Base-by-base conservation (phyloP, 2,888 invertebrate species). In the Salpingus planirostris region DNA sequence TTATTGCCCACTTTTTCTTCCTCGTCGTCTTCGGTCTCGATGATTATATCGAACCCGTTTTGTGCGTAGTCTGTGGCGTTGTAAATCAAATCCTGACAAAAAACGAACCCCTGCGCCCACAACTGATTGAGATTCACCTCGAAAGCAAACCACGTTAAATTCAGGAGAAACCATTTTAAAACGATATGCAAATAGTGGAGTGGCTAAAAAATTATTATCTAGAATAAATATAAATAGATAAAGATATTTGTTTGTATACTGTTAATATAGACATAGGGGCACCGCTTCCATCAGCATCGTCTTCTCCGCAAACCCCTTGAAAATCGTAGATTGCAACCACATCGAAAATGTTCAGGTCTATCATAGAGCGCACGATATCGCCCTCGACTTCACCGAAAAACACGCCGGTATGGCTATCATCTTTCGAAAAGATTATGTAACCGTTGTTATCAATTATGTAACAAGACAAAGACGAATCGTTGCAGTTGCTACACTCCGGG, bases 391-490 rank as follows among this genome's bases (percentile, higher is more conserved):
- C 80, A 0, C 93, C 93, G 59, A 93, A 89, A 66, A 95, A 93
- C 47, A 71, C 70, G 0, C 93, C 92, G 1, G 82, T 82, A 28
- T 83, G 70, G 18, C 69, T 64, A 11, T 76, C 66, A n/a, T 75
- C 69, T 47, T 78, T 73, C 0, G 87, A 77, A 6, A 88, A 68
- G 1, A 93, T 73, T 4, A 91, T 71, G 59, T 90, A 95, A 0
- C 91, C 95, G 50, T 90, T 89, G 59, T 84, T 86, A 59, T 95
- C 95, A 23, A 95, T 71, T n/a, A 95, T 71, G 59, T 84, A 93
- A 57, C 93, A 95, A 42, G 82, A 79, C 44, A 80, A 68, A n/a
- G n/a, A n/a, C 24, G 71, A 68, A 14, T 73, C 71, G n/a, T 72
- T 64, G 47, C 78, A 79, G n/a, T 69, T 75, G 45, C 69, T 54